A percentile compares a stretch with the other conserved stretches of the same genome.
Conservation (phyloP, 1,140 invertebrate species). For the Caerostris darwini region DNA sequence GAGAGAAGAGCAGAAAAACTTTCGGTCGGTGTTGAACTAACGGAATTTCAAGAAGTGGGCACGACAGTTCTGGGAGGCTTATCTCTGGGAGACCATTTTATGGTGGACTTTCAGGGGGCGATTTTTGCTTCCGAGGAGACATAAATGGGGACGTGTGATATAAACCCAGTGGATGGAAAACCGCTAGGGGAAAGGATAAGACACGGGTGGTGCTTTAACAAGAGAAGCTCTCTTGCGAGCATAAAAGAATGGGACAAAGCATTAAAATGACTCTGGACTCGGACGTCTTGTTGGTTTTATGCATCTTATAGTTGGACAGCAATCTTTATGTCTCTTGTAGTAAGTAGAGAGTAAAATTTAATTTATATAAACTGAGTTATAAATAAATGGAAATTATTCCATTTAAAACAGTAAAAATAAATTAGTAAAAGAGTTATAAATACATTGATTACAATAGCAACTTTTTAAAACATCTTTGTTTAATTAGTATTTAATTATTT, state of each 20-base stretch:
- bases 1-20: not conserved
- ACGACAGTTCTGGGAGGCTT: constrained; percentile 31
- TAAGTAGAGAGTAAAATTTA: too few relatives aligned
- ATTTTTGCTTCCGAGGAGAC: constrained; percentile 11
- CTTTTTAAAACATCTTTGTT: too few relatives aligned
- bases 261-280: too few relatives aligned
- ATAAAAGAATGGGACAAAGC: not conserved
- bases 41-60: constrained; percentile 51
- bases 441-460: too few relatives aligned
- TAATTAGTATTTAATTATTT: too few relatives aligned
- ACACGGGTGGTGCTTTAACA: not conserved
- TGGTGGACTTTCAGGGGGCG: constrained; percentile 29
- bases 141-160: constrained; percentile 19
- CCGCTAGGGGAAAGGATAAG: constrained; percentile 30
- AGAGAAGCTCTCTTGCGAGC: not conserved
- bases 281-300: too few relatives aligned
- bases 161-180: constrained; percentile 17
- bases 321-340: too few relatives aligned
- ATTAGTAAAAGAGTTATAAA: too few relatives aligned
- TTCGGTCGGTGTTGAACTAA: constrained; percentile 40
- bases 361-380: too few relatives aligned
- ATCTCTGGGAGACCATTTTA: constrained; percentile 33
- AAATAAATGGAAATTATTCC: too few relatives aligned
- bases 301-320: too few relatives aligned
- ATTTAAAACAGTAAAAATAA: too few relatives aligned